Evolutionary conservation across 2,888 invertebrate species (phyloP).

Genomic region (Tiliacea aurago): DNA sequence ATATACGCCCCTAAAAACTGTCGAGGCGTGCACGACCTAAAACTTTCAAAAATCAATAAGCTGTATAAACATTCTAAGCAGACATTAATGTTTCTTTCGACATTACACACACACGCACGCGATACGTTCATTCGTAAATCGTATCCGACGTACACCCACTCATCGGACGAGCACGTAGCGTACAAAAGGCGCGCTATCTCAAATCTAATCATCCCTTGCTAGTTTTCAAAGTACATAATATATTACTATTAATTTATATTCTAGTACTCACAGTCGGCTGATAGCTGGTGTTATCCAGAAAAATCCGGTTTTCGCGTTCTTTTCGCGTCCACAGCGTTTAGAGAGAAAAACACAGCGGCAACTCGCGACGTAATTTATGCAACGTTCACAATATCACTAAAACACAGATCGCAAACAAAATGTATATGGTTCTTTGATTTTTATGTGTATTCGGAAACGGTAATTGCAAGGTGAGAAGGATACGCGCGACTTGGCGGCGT

Average conservation of each 20-base stretch:
- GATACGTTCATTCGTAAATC: conserved; percentile 60
- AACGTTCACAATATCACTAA: conserved; percentile 69
- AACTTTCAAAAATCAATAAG: conserved; percentile 81
- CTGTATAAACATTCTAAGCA: conserved; percentile 75
- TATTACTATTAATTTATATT: conserved; percentile 50
- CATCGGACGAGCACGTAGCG: conserved; percentile 45
- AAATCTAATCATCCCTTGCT: conserved; percentile 47
- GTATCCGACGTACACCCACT: conserved; percentile 57
- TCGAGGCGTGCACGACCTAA: conserved; percentile 65
- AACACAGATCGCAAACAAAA: conserved; percentile 60
- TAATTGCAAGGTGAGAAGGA: conserved; percentile 52
- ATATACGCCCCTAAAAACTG: conserved; percentile 59
- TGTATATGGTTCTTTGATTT: conserved; percentile 58
- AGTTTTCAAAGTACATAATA: conserved; percentile 38
- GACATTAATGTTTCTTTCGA: conserved; percentile 75
- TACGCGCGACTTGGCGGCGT: conserved; percentile 81
- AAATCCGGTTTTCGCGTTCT: conserved; percentile 74
- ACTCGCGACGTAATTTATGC: conserved; percentile 43
- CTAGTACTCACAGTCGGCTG: conserved; percentile 79
- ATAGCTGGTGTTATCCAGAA: conserved; percentile 73
- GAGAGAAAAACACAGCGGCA: conserved; percentile 57
- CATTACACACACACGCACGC: conserved; percentile 56
- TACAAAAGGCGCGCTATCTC: conserved; percentile 54
- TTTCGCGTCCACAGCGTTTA: conserved; percentile 60
- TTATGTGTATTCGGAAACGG: conserved; percentile 55